A percentile compares a stretch with the other conserved stretches of the same genome.
Evolutionary conservation across 2,797 vertebrate genomes (phyloP).

Genomic region (Bovichtus diacanthus): DNA sequence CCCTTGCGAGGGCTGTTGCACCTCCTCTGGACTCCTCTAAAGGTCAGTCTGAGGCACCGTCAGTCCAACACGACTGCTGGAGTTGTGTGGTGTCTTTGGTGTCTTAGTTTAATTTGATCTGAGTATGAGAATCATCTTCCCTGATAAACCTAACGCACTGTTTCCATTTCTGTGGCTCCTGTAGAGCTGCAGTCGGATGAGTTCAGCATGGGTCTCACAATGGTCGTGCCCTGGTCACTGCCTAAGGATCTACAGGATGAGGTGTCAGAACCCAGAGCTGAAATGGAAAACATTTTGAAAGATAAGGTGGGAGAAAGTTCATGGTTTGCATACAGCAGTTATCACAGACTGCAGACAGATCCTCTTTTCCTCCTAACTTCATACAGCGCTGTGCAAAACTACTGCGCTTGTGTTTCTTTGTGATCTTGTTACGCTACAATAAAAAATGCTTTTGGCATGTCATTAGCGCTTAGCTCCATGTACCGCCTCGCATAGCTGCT

Average conservation of each 20-base stretch:
- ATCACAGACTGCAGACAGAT: not conserved
- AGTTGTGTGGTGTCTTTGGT: not conserved
- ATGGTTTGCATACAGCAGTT: not conserved
- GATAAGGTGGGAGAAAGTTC: constrained; percentile 54
- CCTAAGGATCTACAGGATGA: constrained; percentile 37
- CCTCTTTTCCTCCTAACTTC: not conserved
- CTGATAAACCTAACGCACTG: not conserved
- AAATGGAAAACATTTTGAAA: constrained; percentile 56
- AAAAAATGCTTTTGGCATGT: too few relatives aligned
- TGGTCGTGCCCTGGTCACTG: constrained; percentile 74
- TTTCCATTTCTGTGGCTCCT: not conserved
- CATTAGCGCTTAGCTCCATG: too few relatives aligned
- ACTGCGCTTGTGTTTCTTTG: not conserved
- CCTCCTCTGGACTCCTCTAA: not conserved
- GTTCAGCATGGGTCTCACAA: constrained; percentile 13
- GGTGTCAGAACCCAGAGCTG: constrained; percentile 38
- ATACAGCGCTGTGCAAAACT: not conserved
- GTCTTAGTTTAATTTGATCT: not conserved
- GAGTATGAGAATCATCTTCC: not conserved
- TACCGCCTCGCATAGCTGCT: too few relatives aligned
- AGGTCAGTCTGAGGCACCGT: constrained; percentile 45
- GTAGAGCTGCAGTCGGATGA: constrained; percentile 30
- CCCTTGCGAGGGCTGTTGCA: constrained; percentile 15
- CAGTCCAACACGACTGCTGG: not conserved
- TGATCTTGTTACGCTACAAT: not conserved